Conservation (phyloP, 2,797 vertebrate species). For the Diplodus sargus region DNA sequence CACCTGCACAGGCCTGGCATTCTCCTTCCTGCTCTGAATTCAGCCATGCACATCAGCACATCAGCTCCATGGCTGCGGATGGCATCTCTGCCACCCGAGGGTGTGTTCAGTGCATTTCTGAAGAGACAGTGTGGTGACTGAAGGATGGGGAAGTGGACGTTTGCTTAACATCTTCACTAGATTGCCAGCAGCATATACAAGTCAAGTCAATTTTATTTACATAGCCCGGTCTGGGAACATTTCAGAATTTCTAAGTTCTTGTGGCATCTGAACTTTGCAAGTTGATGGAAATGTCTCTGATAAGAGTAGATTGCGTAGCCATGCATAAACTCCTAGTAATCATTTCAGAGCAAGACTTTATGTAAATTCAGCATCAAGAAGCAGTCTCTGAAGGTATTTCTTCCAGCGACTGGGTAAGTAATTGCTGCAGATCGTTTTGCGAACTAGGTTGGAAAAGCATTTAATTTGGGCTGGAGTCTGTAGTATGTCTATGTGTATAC, state of each 20-base stretch:
- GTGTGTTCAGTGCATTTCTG: conserved; percentile 26
- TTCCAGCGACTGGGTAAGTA: background rate
- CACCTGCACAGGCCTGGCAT: conserved; percentile 35
- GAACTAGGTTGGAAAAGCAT: background rate
- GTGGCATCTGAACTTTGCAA: conserved; percentile 20
- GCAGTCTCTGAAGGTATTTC: background rate
- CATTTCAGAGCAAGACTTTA: conserved; percentile 15
- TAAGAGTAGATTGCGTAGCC: conserved; percentile 23
- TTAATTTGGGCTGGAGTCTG: background rate
- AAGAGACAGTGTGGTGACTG: conserved; percentile 2
- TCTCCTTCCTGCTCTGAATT: conserved; percentile 37
- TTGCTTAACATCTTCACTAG: background rate
- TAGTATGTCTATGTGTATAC: background rate
- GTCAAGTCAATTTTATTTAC: conserved; percentile 1
- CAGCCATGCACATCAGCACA: conserved; percentile 12
- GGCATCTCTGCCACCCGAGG: conserved; percentile 16
- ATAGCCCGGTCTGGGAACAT: background rate
- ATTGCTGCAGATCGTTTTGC: background rate
- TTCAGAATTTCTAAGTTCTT: background rate
- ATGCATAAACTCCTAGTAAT: conserved; percentile 24
- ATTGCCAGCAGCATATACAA: background rate
- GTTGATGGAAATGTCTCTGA: conserved; percentile 37
- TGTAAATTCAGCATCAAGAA: background rate
- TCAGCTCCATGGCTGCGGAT: conserved; percentile 19
- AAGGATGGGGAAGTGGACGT: background rate